Evolutionary conservation across 1,140 invertebrate species (phyloP), one percentile per base, ranked within the genome.

Genomic region (Zaprionus capensis): DNA sequence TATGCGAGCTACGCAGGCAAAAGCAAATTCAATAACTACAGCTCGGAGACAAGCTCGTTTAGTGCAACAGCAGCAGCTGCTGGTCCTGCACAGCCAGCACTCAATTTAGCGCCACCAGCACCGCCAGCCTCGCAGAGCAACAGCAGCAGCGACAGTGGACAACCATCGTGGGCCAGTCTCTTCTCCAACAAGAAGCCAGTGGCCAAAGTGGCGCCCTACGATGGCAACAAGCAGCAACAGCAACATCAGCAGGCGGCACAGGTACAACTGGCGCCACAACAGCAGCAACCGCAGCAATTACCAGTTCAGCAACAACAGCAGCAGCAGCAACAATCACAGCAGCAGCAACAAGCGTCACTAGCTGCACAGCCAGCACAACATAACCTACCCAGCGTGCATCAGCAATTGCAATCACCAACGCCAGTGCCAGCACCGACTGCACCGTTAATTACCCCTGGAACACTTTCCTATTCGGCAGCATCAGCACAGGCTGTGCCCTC

Each of bases 181-280:
- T 94, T 76, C 36, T 63, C 67, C 12, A 86, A 71, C 28, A 94
- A 94, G 38, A 94, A 94, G 76, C 94, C 94, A 2, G 93, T 94
- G 11, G 94, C 94, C 17, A 95, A 94, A 85, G 94, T 95, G 17
- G 93, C 93, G 9, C 94, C 94, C 22, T 95, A 93, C 78, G 94
- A 94, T 55, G 94, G 81, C 49, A 76, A 78, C 71, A 91, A 91
- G 20, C 26, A 71, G 14, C 83, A 78, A 6, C 82, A 67, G 17
- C 80, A 55, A 2, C 56, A 55, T 20, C 67, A 58, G 31, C 22
- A 28, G 34, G 38, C 15, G 4, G 67, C 55, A 11, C 62, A 61
- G 15, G 61, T 55, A 5, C 58, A 59, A 22, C 36, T 4, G 11
- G 26, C 46, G 49, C 53, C 28, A 26, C 65, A 44, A 28, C 62